phyloP scores from a whole-genome alignment of 2,888 invertebrate species.

The Scaptodrosophila latifasciaeformis region DNA sequence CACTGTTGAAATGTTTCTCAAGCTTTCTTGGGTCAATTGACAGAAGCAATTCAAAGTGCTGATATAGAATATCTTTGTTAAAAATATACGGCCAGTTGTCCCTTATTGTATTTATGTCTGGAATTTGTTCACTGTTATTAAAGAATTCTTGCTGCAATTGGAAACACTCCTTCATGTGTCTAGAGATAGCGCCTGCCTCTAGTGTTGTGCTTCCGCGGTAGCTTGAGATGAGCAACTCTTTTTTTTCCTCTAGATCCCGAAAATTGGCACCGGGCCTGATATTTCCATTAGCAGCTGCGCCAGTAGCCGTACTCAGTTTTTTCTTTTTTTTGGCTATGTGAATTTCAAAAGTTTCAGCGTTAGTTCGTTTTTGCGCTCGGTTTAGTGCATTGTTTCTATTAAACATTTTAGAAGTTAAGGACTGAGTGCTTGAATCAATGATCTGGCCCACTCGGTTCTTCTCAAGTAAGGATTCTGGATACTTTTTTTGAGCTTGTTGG shows the following conservation, averaged over 20 bases:
- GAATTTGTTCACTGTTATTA: constrained; percentile 60
- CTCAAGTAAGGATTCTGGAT: constrained; percentile 54
- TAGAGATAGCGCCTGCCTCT: constrained; percentile 38
- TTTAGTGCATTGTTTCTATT: constrained; percentile 57
- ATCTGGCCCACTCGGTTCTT: constrained; percentile 62
- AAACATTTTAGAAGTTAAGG: constrained; percentile 58
- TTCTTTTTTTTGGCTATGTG: too few relatives aligned
- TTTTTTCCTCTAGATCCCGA: constrained; percentile 57
- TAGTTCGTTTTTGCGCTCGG: constrained; percentile 52
- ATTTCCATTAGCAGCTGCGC: constrained; percentile 43
- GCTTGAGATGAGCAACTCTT: constrained; percentile 48
- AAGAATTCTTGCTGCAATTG: constrained; percentile 55
- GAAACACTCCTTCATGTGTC: constrained; percentile 62
- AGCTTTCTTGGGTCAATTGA: constrained; percentile 53
- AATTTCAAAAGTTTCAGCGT: constrained; percentile 36
- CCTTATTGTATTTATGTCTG: constrained; percentile 53
- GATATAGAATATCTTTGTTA: constrained; percentile 49
- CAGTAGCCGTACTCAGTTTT: too few relatives aligned
- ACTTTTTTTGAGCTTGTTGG: constrained; percentile 57
- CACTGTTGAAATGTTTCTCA: constrained; percentile 42
- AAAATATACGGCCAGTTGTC: constrained; percentile 60
- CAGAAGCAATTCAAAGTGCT: constrained; percentile 59
- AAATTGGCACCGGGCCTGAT: constrained; percentile 35
- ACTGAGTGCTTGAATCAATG: constrained; percentile 58
- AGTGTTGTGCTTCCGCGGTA: constrained; percentile 43